phyloP scores from a whole-genome alignment of 2,888 invertebrate species.

The Ormia ochracea region DNA sequence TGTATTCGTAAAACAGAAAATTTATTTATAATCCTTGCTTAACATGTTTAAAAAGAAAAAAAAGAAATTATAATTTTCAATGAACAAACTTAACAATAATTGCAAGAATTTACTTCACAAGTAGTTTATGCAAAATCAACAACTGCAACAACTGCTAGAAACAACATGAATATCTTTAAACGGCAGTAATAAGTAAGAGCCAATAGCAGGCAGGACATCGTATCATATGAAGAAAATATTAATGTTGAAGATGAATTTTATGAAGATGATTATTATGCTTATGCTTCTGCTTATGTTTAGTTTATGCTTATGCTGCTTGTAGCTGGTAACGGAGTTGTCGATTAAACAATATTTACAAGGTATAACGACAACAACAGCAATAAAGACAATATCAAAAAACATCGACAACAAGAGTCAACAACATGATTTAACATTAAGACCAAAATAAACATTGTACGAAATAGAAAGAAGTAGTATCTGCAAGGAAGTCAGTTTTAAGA shows the following conservation, averaged over 20 bases:
- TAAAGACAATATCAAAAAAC: no score
- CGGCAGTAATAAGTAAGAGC: slow-evolving; percentile 39
- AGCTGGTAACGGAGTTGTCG: slow-evolving; percentile 27
- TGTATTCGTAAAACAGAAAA: neutral
- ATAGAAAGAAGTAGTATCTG: slow-evolving; percentile 9
- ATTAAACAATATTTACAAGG: slow-evolving; percentile 49
- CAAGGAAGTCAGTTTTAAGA: slow-evolving; percentile 20
- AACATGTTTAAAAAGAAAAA: slow-evolving; percentile 31
- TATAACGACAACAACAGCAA: neutral
- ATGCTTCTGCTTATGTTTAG: no score
- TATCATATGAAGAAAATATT: slow-evolving; percentile 33
- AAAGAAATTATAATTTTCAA: slow-evolving; percentile 19
- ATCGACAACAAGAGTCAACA: slow-evolving; percentile 40
- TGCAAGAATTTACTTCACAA: slow-evolving; percentile 52
- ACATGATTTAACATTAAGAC: slow-evolving; percentile 50
- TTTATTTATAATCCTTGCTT: slow-evolving; percentile 49
- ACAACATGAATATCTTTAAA: slow-evolving; percentile 56
- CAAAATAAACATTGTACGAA: slow-evolving; percentile 39
- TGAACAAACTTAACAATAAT: slow-evolving; percentile 50
- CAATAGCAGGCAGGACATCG: slow-evolving; percentile 1
- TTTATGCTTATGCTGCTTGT: slow-evolving; percentile 15
- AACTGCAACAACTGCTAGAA: slow-evolving; percentile 17
- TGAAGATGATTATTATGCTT: slow-evolving; percentile 9
- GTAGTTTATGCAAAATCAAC: slow-evolving; percentile 52
- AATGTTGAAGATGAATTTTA: neutral